A percentile compares a stretch with the other conserved stretches of the same genome.
These are phyloP conservation scores for Andrena chrysosceles DNA, from an alignment of 2,888 invertebrate genomes.

Conservation along the genomic window DNA sequence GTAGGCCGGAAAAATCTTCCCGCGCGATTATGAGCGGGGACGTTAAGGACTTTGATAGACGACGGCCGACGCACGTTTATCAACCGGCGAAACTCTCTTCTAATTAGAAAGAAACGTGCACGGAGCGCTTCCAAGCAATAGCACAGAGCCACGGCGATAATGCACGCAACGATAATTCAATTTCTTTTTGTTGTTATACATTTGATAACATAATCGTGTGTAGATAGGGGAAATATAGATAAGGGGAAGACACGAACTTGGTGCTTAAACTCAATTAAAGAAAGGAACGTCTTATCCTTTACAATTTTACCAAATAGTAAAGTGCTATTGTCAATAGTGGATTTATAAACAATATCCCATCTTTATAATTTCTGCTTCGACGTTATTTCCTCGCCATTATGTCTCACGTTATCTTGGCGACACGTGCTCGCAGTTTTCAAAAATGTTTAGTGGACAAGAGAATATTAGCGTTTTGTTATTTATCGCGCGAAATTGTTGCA, in stretches of 20 bases:
- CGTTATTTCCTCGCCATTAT: conserved; percentile 29
- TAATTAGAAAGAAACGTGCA: background rate
- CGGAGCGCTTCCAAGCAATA: background rate
- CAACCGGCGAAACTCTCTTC: background rate
- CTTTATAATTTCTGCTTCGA: background rate
- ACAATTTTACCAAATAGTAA: too few species aligned
- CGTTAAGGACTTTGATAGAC: background rate
- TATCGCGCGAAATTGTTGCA: background rate
- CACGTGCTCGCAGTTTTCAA: background rate
- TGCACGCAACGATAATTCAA: background rate
- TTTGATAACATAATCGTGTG: conserved; percentile 12
- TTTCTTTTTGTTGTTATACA: background rate
- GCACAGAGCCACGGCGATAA: background rate
- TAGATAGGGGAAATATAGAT: conserved; percentile 10
- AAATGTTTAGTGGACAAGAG: background rate
- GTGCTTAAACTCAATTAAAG: background rate
- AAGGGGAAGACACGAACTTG: background rate
- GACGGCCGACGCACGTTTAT: background rate
- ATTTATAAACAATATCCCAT: too few species aligned
- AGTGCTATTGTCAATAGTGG: too few species aligned
- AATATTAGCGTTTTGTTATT: background rate
- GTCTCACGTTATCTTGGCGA: conserved; percentile 31
- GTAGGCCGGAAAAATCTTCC: background rate
- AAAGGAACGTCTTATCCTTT: background rate
- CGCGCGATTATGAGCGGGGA: background rate